Evolutionary conservation across 2,888 invertebrate genomes (phyloP), one percentile per base, ranked within the genome.

Genomic region (Pollenia angustigena): DNA sequence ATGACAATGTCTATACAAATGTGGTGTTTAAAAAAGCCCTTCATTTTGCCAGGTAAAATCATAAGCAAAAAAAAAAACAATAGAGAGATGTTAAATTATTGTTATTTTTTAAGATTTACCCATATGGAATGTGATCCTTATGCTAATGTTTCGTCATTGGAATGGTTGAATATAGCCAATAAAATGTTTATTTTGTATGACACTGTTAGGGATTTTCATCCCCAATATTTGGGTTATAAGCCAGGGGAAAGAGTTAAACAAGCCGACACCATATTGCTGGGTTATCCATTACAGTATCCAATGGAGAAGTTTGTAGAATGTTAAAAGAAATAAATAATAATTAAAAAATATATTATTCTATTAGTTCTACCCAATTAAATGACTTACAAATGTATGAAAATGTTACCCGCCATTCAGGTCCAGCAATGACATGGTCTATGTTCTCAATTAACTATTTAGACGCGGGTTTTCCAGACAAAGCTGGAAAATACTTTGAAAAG

Each of bases 361-460:
- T 7, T 42, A 93, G 93, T 12, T 88, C 90, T 1, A 92, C 92
- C 0, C 91, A 94, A 81, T 90, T 93, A 0, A 95, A 95, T 89
- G 95, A 95, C 89, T 90, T 95, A 23, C 89, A 92, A 0, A 94
- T 94, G 89, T 95, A 95, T 91, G 95, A 94, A 88, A 92, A 94
- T 0, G 94, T 94, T 12, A 95, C 95, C 0, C 92, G 95, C 0
- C 90, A 90, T 58, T 92, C 90, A 23, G 95, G 95, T 0, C 95
- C 95, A 1, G 95, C 95, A 0, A 95, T 95, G 95, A 95, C 95
- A 1, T 95, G 95, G 95, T 94, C 95, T 66, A 95, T 95, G 94
- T 95, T 95, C 90, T 92, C 95, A 0, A 94, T 95, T 1, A 95
- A 95, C 7, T 94, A 94, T 87, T 90, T 95, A 54, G 93, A 93